Percentiles rank a stretch among this genome's conserved stretches.
Evolutionary conservation across 2,113 vertebrate species (phyloP).

Genomic region (Syrrhaptes paradoxus): DNA sequence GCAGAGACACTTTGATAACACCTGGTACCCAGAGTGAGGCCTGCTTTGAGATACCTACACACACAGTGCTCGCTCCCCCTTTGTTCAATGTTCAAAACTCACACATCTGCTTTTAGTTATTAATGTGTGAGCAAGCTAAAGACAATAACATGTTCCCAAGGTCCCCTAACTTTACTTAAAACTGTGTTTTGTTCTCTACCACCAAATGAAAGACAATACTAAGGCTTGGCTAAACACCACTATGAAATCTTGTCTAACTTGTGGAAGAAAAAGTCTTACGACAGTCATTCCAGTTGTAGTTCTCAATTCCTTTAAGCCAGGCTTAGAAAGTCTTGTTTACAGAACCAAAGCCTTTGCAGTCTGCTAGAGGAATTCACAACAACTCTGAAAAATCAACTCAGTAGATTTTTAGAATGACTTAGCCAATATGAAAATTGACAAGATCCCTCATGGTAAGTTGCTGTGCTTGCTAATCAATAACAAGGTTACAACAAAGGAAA

Average conservation of each 20-base stretch:
- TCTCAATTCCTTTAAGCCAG: background rate
- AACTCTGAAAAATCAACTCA: background rate
- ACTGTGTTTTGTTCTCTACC: background rate
- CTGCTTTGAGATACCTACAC: background rate
- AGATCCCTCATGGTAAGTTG: background rate
- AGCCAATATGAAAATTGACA: background rate
- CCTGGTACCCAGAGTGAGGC: background rate
- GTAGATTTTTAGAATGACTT: slow-evolving; percentile 25
- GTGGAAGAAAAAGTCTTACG: background rate
- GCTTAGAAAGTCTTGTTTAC: background rate
- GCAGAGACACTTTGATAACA: slow-evolving; percentile 27
- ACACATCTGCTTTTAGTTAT: background rate
- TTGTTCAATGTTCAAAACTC: background rate
- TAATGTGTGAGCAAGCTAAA: background rate
- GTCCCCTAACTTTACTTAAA: background rate
- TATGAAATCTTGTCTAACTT: background rate
- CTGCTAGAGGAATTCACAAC: background rate
- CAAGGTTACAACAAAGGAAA: slow-evolving; percentile 46
- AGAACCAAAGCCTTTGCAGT: background rate
- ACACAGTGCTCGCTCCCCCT: background rate
- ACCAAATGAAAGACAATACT: background rate
- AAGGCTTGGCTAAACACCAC: background rate
- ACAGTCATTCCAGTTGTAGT: background rate
- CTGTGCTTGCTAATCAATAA: slow-evolving; percentile 54
- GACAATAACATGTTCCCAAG: background rate